Conservation (phyloP, 2,797 vertebrate genomes). For the Acipenser oxyrinchus region DNA sequence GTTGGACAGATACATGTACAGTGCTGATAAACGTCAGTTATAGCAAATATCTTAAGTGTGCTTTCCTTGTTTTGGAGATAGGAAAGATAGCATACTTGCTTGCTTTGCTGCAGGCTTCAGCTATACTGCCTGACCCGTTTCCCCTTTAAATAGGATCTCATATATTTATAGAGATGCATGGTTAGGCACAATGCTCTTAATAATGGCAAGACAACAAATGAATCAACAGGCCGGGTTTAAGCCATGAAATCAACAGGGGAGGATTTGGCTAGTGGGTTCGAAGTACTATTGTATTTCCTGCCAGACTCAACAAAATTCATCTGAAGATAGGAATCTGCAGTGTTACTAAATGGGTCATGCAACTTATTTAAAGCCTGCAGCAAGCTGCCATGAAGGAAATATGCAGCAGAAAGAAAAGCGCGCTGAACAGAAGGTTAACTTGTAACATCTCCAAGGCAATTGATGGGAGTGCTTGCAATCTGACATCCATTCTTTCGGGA, state of each 20-base stretch:
- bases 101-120: constrained; percentile 7
- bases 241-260: constrained; percentile 7
- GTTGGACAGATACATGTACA: too few species aligned
- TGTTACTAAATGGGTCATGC: constrained; percentile 17
- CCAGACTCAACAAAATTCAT: constrained; percentile 10
- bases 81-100: neutral
- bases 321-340: constrained; percentile 17
- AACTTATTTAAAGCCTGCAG: constrained; percentile 20
- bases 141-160: neutral
- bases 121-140: neutral
- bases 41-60: too few species aligned
- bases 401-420: constrained; percentile 7
- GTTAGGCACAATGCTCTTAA: too few species aligned
- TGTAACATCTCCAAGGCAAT: constrained; percentile 19
- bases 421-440: constrained; percentile 21
- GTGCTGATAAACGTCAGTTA: too few species aligned
- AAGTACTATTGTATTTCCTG: constrained; percentile 14
- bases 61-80: too few species aligned
- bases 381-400: constrained; percentile 6
- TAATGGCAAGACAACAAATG: too few species aligned
- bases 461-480: constrained; percentile 6
- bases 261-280: neutral
- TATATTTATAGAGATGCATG: too few species aligned
- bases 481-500: neutral
- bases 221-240: too few species aligned